A percentile compares a stretch with the other conserved stretches of the same genome.
Evolutionary conservation across 2,797 vertebrate species (phyloP).

Genomic region (Sphaeramia orbicularis): DNA sequence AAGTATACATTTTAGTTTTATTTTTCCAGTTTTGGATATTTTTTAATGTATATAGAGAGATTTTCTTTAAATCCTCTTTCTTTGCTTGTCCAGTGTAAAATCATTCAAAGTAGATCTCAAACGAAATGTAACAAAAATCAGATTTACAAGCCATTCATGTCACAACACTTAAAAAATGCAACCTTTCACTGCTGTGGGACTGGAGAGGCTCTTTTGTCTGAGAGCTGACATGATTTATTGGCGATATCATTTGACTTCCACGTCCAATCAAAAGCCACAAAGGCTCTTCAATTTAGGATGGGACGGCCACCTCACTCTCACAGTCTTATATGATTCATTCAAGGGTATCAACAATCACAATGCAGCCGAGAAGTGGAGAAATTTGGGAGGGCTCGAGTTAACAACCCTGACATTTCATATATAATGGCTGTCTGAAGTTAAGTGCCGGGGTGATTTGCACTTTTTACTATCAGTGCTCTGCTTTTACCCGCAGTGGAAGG

Average conservation of each 20-base stretch:
- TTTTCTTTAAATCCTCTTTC: not conserved
- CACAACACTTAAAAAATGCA: constrained; percentile 17
- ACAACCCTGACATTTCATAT: constrained; percentile 7
- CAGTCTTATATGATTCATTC: constrained; percentile 16
- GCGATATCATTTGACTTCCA: constrained; percentile 64
- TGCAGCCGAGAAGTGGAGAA: not conserved
- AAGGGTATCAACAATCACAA: constrained; percentile 16
- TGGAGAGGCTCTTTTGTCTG: constrained; percentile 46
- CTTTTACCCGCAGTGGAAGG: not conserved
- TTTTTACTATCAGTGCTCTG: not conserved
- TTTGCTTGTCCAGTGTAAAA: constrained; percentile 1
- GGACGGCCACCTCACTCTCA: constrained; percentile 5
- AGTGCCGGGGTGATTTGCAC: not conserved
- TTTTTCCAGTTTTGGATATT: not conserved
- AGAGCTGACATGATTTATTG: constrained; percentile 71
- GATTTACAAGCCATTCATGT: not conserved
- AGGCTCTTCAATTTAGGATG: constrained; percentile 6
- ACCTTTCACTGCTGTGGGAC: constrained; percentile 21
- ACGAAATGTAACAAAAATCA: constrained; percentile 6
- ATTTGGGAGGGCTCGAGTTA: constrained; percentile 2
- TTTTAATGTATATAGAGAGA: too few relatives aligned
- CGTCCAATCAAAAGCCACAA: constrained; percentile 40
- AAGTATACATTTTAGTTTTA: rapidly evolving
- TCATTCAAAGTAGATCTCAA: not conserved
- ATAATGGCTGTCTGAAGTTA: constrained; percentile 10